A percentile compares a stretch with the other conserved stretches of the same genome.
These are phyloP conservation scores for Todus mexicanus DNA, from an alignment of 2,797 vertebrate genomes.

Conservation along the genomic window DNA sequence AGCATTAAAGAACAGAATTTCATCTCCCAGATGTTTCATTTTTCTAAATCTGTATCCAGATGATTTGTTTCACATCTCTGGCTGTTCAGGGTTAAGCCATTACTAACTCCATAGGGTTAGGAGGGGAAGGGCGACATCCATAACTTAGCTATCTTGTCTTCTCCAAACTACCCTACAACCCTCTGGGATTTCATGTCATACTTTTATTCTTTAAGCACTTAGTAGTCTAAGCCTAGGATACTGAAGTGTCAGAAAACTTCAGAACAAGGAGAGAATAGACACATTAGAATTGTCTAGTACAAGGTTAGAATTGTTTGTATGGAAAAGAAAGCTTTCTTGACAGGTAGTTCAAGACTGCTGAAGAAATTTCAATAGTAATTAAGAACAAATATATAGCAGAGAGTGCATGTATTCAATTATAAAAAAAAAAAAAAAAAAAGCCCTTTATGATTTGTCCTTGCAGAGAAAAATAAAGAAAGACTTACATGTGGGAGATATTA, in stretches of 20 bases:
- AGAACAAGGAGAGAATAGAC: not conserved
- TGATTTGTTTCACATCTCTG: not conserved
- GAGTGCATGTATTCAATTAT: not conserved
- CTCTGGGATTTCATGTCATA: not conserved
- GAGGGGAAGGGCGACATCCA: not conserved
- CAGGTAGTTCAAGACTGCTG: not conserved
- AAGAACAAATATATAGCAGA: not conserved
- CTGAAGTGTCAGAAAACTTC: not conserved
- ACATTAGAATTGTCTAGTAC: not conserved
- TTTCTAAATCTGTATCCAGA: not conserved
- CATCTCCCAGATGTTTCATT: not conserved
- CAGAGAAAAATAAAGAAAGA: not conserved
- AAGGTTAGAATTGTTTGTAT: not conserved
- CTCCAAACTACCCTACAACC: not conserved
- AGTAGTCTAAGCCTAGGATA: not conserved
- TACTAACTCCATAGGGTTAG: not conserved
- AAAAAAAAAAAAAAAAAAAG: not conserved
- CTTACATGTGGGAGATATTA: not conserved
- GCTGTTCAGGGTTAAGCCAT: not conserved
- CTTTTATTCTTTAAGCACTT: not conserved
- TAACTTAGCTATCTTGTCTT: not conserved
- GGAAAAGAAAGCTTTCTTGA: slow-evolving; percentile 4
- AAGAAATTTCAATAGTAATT: slow-evolving; percentile 2
- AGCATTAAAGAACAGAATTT: not conserved
- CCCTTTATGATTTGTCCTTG: not conserved